Evolutionary conservation across 2,797 vertebrate species (phyloP).

Genomic region (Champsocephalus esox): DNA sequence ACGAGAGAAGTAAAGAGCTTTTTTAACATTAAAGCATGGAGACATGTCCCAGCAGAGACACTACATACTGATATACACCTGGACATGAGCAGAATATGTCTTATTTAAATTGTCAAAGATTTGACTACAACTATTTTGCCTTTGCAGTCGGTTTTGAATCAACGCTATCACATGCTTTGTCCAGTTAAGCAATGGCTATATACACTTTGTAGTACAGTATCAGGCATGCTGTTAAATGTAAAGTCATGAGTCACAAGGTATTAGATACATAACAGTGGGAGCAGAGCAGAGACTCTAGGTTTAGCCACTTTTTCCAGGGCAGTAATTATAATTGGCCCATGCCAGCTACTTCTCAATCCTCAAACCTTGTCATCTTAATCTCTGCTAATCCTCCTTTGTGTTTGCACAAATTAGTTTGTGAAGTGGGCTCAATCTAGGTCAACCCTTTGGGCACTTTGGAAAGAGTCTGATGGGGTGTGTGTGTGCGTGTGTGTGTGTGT

Average conservation of each 20-base stretch:
- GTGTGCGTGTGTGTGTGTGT: constrained; percentile 11
- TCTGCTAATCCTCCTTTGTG: constrained; percentile 82
- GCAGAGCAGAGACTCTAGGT: constrained; percentile 50
- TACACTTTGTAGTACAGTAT: background rate
- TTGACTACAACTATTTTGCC: background rate
- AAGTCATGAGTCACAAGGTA: constrained; percentile 22
- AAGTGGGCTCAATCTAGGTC: constrained; percentile 83
- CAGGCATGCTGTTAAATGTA: constrained; percentile 21
- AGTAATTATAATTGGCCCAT: constrained; percentile 84
- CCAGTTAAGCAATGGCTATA: background rate
- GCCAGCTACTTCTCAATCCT: constrained; percentile 75
- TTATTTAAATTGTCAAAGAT: no score
- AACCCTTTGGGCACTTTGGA: constrained; percentile 72
- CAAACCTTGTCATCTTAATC: constrained; percentile 84
- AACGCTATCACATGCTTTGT: background rate
- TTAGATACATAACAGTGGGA: constrained; percentile 45
- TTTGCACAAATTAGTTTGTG: constrained; percentile 81
- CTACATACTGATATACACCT: no score
- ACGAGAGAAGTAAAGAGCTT: no score
- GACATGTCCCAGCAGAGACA: no score
- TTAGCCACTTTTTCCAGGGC: constrained; percentile 68
- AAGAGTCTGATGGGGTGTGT: constrained; percentile 45
- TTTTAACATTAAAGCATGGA: no score
- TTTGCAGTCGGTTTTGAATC: background rate
- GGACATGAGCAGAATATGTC: no score